Percentiles rank a stretch among this genome's conserved stretches.
Evolutionary conservation across 2,888 invertebrate genomes (phyloP).

Genomic region (Dysmachus trigonus): DNA sequence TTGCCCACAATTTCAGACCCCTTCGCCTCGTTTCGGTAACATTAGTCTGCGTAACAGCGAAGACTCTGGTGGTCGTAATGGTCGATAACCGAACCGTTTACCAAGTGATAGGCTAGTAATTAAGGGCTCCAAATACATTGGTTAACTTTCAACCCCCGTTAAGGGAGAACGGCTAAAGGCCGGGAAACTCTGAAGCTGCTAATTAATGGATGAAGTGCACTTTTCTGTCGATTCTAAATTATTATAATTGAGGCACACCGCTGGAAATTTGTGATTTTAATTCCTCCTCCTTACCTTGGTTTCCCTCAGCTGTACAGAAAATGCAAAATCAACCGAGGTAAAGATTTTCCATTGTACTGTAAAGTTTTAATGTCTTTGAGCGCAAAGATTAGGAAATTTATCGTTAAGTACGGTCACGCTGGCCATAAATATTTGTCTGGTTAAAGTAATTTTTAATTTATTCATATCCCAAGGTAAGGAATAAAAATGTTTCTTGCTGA

Average conservation of each 20-base stretch:
- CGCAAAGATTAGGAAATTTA: neutral
- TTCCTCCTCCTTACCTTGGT: neutral
- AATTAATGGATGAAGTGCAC: constrained; percentile 19
- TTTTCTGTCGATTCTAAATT: neutral
- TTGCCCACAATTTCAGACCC: constrained; percentile 8
- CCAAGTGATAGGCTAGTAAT: constrained; percentile 30
- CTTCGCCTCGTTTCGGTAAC: neutral
- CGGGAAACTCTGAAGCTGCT: neutral
- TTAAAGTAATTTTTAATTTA: neutral
- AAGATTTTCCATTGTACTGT: neutral
- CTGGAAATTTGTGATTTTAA: neutral
- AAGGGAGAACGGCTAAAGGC: neutral
- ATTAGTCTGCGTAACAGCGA: neutral
- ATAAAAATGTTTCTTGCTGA: neutral
- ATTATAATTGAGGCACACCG: neutral
- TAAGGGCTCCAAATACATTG: constrained; percentile 18
- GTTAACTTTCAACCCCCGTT: neutral
- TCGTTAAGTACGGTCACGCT: neutral
- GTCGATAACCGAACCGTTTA: constrained; percentile 35
- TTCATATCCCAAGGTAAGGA: neutral
- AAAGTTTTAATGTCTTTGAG: neutral
- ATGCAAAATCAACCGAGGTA: neutral
- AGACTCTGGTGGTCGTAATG: constrained; percentile 1
- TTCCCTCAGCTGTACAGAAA: neutral
- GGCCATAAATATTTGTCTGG: neutral